phyloP scores from a whole-genome alignment of 2,113 vertebrate genomes.

The mouse (Mus musculus) region GRCm39 chr7:141935501-141936000 shows the following conservation, averaged over 20 bases:
- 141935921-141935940: background rate
- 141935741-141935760: background rate
- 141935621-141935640: no score
- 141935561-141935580: background rate
- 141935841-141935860: no score
- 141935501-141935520: background rate
- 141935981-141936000: background rate
- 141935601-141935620: background rate
- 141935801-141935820: background rate
- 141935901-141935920: background rate
- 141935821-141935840: background rate
- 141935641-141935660: background rate
- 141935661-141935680: background rate
- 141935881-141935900: background rate
- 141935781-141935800: background rate
- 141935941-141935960: background rate
- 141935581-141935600: background rate
- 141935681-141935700: background rate
- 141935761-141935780: background rate
- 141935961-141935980: no score
- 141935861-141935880: no score
- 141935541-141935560: background rate
- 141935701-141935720: background rate
- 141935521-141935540: background rate
- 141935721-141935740: background rate